Evolutionary conservation across 2,113 vertebrate species (phyloP).

Genomic region (Dolichotis patagonum): DNA sequence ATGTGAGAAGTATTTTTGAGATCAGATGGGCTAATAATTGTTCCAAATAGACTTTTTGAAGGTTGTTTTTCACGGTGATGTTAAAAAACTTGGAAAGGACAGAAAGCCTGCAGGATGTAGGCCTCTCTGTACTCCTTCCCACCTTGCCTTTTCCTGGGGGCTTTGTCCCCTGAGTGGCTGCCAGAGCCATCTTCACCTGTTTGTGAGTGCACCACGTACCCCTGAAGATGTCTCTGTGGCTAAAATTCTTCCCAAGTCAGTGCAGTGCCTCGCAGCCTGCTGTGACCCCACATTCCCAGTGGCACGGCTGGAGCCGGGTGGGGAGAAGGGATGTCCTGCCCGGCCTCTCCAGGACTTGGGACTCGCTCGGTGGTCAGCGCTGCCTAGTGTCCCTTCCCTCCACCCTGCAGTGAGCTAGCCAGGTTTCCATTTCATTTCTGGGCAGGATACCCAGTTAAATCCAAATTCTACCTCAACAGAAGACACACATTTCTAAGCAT

Average conservation of each 20-base stretch:
- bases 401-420: accelerated
- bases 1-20: not conserved
- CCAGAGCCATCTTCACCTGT: not conserved
- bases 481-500: not conserved
- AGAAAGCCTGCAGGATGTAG: not conserved
- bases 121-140: accelerated
- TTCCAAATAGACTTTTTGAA: not conserved
- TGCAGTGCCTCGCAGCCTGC: not conserved
- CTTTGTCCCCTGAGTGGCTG: too few species aligned
- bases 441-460: not conserved
- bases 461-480: not conserved
- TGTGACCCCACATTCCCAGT: too few species aligned
- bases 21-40: not conserved
- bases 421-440: not conserved
- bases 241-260: not conserved
- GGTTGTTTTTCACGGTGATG: not conserved
- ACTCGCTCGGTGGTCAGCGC: accelerated
- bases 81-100: not conserved
- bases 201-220: not conserved
- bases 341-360: too few species aligned
- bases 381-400: too few species aligned
- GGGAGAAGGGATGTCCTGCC: too few species aligned
- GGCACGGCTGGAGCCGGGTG: accelerated
- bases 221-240: not conserved
- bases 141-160: not conserved